A percentile compares a stretch with the other conserved stretches of the same genome.
These are phyloP conservation scores for Scytalopus superciliaris DNA, from an alignment of 2,113 vertebrate species.

Conservation along the genomic window DNA sequence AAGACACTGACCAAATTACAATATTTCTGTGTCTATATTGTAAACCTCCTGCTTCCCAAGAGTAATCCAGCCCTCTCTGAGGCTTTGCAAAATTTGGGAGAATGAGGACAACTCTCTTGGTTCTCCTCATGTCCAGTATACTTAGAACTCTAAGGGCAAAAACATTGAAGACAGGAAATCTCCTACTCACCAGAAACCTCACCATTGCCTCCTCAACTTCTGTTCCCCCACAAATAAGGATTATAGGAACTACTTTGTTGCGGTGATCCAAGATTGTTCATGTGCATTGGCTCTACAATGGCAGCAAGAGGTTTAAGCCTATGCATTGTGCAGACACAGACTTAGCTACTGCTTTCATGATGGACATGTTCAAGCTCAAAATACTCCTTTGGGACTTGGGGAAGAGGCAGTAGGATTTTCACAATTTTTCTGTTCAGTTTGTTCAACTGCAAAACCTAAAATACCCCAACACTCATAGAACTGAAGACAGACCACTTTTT, in stretches of 20 bases:
- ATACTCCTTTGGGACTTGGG: background rate
- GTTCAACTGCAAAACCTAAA: background rate
- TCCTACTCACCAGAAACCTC: background rate
- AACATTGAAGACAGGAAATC: background rate
- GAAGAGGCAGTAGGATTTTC: background rate
- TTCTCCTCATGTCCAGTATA: background rate
- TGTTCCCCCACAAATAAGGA: background rate
- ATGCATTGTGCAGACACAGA: background rate
- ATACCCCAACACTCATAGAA: background rate
- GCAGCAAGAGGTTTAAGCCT: background rate
- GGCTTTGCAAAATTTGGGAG: background rate
- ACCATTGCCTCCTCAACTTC: background rate
- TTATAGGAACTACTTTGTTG: background rate
- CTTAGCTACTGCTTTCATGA: background rate
- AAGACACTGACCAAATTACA: rapidly evolving
- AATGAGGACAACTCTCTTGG: background rate
- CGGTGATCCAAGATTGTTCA: background rate
- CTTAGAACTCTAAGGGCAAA: background rate
- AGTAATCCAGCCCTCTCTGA: background rate
- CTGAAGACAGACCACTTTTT: background rate
- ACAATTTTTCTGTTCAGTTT: background rate
- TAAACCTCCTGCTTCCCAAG: background rate
- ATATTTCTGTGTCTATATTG: background rate
- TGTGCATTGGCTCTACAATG: background rate
- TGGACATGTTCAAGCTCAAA: background rate